Percentiles rank a stretch among this genome's conserved stretches.
These are phyloP conservation scores for Ferdinandea cuprea DNA, from an alignment of 2,888 invertebrate species.

Conservation along the genomic window DNA sequence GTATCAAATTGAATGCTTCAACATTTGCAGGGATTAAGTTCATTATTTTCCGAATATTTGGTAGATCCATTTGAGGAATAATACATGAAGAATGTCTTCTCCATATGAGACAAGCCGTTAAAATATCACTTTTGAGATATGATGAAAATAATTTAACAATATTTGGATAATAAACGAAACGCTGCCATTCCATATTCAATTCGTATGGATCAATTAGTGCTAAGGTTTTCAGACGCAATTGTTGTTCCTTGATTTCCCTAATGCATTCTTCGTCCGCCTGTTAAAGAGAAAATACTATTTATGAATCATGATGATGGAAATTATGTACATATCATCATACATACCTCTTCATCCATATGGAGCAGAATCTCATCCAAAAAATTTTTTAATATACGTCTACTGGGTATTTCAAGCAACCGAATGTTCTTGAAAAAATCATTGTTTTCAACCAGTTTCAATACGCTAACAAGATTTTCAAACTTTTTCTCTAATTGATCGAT, in stretches of 20 bases:
- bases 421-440: constrained; percentile 80
- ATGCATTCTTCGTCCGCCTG: constrained; percentile 79
- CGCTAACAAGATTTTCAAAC: constrained; percentile 77
- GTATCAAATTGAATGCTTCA: constrained; percentile 80
- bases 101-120: constrained; percentile 81
- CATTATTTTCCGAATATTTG: constrained; percentile 79
- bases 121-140: constrained; percentile 80
- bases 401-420: constrained; percentile 79
- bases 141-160: constrained; percentile 79
- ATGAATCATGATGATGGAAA: background rate
- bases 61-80: constrained; percentile 78
- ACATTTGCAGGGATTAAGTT: constrained; percentile 80
- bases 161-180: constrained; percentile 81
- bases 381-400: constrained; percentile 78
- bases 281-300: background rate
- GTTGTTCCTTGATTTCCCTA: constrained; percentile 81
- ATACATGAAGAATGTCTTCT: constrained; percentile 81
- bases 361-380: constrained; percentile 79
- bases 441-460: constrained; percentile 79
- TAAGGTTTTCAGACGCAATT: constrained; percentile 81
- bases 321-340: background rate
- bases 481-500: constrained; percentile 75
- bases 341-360: constrained; percentile 80
- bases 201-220: constrained; percentile 82
- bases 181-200: constrained; percentile 82